A percentile compares a stretch with the other conserved stretches of the same genome.
Conservation (phyloP, 2,797 vertebrate species). For the Silurus lanzhouensis region DNA sequence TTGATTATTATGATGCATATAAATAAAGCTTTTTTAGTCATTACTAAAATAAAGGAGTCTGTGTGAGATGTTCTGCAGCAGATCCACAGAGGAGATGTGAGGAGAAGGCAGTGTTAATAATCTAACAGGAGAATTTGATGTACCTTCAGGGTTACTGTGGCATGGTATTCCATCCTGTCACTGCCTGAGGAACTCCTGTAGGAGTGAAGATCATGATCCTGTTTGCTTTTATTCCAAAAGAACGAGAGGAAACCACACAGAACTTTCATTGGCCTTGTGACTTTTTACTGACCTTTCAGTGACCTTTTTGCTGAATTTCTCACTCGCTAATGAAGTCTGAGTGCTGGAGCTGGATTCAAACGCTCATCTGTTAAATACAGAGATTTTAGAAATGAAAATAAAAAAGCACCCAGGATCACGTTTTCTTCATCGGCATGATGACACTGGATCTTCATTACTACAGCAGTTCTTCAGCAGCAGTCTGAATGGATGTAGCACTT, state of each 20-base stretch:
- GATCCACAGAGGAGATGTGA: too few relatives aligned
- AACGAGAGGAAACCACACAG: background rate
- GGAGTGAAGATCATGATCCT: background rate
- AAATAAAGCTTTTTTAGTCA: too few relatives aligned
- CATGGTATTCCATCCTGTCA: background rate
- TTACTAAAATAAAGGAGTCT: too few relatives aligned
- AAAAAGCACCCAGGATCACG: background rate
- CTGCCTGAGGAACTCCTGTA: background rate
- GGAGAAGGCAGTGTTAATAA: too few relatives aligned
- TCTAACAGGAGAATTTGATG: too few relatives aligned
- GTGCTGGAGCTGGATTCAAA: background rate
- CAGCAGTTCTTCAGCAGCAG: background rate
- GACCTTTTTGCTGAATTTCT: background rate
- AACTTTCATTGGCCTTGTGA: background rate
- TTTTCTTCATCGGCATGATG: background rate
- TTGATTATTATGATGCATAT: too few relatives aligned
- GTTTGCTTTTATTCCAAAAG: background rate
- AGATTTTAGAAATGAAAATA: background rate
- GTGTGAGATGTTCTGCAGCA: too few relatives aligned
- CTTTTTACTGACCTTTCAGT: background rate
- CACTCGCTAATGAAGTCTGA: background rate
- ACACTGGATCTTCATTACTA: background rate
- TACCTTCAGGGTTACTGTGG: too few relatives aligned
- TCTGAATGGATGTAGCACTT: background rate
- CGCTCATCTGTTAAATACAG: background rate